These are phyloP conservation scores for Hypocryptadius cinnamomeus DNA, from an alignment of 2,113 vertebrate genomes.

Conservation along the genomic window DNA sequence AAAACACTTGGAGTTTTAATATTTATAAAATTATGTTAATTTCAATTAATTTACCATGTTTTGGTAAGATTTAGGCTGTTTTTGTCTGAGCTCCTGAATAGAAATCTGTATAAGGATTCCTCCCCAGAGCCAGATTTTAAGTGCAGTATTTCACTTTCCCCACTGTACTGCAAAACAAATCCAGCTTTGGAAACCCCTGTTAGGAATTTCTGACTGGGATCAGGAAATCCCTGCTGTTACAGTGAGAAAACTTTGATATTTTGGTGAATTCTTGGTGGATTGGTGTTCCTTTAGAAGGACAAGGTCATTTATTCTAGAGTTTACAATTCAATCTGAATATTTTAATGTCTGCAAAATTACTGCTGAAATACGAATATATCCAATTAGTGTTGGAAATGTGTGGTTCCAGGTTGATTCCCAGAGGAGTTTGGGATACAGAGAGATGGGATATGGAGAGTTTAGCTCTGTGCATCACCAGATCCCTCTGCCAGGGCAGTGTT, in stretches of 20 bases:
- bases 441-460: neutral
- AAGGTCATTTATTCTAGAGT: fast-evolving
- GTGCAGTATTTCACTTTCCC: neutral
- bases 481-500: neutral
- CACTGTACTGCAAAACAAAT: neutral
- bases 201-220: neutral
- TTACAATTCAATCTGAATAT: neutral
- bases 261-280: neutral
- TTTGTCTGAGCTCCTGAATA: neutral
- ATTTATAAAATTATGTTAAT: neutral
- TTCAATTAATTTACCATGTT: neutral
- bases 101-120: neutral
- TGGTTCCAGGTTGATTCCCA: neutral
- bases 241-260: neutral
- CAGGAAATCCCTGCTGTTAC: neutral
- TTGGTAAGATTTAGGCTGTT: neutral
- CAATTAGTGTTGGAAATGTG: neutral
- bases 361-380: neutral
- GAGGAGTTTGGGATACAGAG: neutral
- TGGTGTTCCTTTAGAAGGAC: neutral
- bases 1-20: neutral
- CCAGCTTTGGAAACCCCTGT: neutral
- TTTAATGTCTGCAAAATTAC: neutral
- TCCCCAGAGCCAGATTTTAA: neutral
- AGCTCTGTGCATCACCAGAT: neutral